Base-by-base conservation (phyloP, 2,888 invertebrate genomes). In the Branchinecta sandiegonensis region DNA sequence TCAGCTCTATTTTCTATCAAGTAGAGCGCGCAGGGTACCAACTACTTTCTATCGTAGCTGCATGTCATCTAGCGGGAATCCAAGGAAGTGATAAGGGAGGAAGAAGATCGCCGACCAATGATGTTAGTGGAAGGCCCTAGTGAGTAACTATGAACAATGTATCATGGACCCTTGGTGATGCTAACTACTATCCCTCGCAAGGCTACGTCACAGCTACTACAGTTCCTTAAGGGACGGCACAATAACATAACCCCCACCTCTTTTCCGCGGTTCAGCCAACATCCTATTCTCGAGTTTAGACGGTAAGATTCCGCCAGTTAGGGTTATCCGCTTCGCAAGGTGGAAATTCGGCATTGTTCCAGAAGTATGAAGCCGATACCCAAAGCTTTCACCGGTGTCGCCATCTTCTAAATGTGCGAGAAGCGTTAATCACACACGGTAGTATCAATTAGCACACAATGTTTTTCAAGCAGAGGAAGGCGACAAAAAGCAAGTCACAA, bases 301-400 rank as follows among this genome's bases (percentile, higher is more conserved):
- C 23, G 63, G 63, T 56, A 56, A 23, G 23, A 56, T 56, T 9
- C 63, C 63, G 9, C 63, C 63, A 23, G n/a, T 56, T n/a, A 56
- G 63, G n/a, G 63, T 56, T 56, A 56, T 56, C 23, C 63, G 63
- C 10, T 56, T 56, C 8, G 63, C 63, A 17, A 56, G 23, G 63
- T 8, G 63, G 10, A 56, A 56, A 23, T 56, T 56, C 8, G 63
- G 63, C 63, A 56, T n/a, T 17, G 63, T 56, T 23, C 23, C 63
- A 56, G 63, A 56, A 23, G 63, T 56, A 10, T 56, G 63, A 56
- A 56, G 63, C 63, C 63, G n/a, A 23, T 56, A 56, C n/a, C 63
- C 63, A 56, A 17, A 56, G 23, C 63, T 23, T n/a, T 56, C n/a
- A 23, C 9, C n/a, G 14, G n/a, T 9, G 23, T 56, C 63, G 23